Base-by-base conservation (phyloP, 1,140 invertebrate genomes). In the Zophobas morio region DNA sequence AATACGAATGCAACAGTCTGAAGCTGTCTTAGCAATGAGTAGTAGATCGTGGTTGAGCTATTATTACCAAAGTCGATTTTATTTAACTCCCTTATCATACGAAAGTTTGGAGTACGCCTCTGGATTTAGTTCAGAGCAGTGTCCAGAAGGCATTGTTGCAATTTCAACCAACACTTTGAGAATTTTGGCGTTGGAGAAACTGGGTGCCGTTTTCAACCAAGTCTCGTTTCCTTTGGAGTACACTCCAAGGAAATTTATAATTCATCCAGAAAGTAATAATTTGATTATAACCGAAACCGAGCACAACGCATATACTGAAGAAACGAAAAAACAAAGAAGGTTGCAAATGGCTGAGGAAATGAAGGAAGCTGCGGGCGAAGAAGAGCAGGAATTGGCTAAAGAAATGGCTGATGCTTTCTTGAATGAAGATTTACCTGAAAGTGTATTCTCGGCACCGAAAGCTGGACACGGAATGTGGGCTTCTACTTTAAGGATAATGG, bases 131-230 rank as follows among this genome's bases (percentile, higher is more conserved):
- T 99, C 97, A 76, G 98, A 99, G 87, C 98, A 99, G 87, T 99
- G 98, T 90, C 96, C 97, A 0, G 99, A 99, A 88, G 99, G 83
- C 8, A 98, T 99, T 80, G 99, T 99, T 3, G 98, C 99, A 0
- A 99, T 99, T 86, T 98, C 98, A 0, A 96, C 96, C 0, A 99
- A 99, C 83, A 99, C 98, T 0, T 88, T 99, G 36, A 91, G 97
- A 79, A 99, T 99, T 91, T 91, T 99, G 84, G 98, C 98, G 0
- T 88, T 99, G 8, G 99, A 99, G 87, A 99, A 99, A 87, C 88
- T 99, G 0, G 99, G 99, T 0, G 98, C 97, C 0, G 97, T 99
- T 1, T 99, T 99, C 84, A 99, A 99, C 89, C 98, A 99, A 87
- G 79, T 76, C 1, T 94, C 93, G 4, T 93, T 96, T 81, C 95